A percentile compares a stretch with the other conserved stretches of the same genome.
phyloP scores from a whole-genome alignment of 2,797 vertebrate species.

The Antennarius maculatus region DNA sequence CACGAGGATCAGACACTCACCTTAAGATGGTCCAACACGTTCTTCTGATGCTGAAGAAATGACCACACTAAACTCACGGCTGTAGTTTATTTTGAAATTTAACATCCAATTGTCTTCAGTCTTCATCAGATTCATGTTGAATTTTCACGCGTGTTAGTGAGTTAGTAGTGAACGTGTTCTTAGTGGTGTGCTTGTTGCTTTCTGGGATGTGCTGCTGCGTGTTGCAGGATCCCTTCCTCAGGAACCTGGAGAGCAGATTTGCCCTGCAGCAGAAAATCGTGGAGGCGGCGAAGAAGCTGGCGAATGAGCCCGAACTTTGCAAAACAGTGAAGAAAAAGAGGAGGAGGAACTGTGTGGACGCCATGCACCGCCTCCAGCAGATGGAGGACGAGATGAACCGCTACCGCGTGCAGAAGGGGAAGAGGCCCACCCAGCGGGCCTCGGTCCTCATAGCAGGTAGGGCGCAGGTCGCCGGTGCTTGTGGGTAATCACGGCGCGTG shows the following conservation, averaged over 20 bases:
- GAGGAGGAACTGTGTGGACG: conserved; percentile 91
- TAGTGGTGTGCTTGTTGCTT: neutral
- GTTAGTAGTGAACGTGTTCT: too few relatives aligned
- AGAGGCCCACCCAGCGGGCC: conserved; percentile 91
- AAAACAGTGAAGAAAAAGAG: conserved; percentile 96
- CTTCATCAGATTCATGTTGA: too few relatives aligned
- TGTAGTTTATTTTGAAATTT: neutral
- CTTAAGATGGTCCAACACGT: neutral
- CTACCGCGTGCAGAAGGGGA: conserved; percentile 92
- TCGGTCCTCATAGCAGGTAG: conserved; percentile 87
- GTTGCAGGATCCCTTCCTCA: conserved; percentile 89
- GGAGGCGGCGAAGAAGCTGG: conserved; percentile 95
- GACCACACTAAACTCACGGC: neutral
- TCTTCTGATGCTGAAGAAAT: neutral
- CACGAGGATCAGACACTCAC: neutral
- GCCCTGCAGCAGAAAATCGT: conserved; percentile 96
- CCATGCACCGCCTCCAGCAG: conserved; percentile 93
- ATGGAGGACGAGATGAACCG: conserved; percentile 97
- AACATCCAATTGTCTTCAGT: too few relatives aligned
- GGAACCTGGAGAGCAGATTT: conserved; percentile 94
- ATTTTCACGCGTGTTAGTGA: too few relatives aligned
- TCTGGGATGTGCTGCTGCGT: neutral
- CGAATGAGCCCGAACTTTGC: conserved; percentile 89
- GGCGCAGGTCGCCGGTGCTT: neutral
- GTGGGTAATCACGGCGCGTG: neutral